phyloP scores from a whole-genome alignment of 2,797 vertebrate genomes.

The Scolopax rusticola region DNA sequence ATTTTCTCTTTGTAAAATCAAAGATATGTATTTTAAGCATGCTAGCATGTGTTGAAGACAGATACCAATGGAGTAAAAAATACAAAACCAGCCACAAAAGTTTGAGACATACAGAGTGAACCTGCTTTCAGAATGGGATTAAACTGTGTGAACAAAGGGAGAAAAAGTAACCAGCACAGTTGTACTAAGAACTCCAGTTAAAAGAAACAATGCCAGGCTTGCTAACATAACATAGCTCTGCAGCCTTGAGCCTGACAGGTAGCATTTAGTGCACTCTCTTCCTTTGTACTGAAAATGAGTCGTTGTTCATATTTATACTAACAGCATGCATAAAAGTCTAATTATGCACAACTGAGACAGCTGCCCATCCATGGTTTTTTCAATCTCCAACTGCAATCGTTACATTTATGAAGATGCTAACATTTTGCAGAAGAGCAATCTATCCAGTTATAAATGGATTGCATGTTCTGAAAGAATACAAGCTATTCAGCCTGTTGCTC shows the following conservation, averaged over 20 bases:
- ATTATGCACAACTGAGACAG: background rate
- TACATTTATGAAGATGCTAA: background rate
- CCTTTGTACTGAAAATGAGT: background rate
- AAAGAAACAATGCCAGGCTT: background rate
- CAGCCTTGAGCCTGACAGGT: background rate
- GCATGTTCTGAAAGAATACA: background rate
- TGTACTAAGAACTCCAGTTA: background rate
- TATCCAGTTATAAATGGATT: background rate
- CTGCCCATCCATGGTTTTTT: background rate
- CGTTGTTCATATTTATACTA: background rate
- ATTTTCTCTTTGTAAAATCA: background rate
- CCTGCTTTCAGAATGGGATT: background rate
- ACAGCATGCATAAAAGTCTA: background rate
- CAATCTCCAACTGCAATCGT: background rate
- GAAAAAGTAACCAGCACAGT: background rate
- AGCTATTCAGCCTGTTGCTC: background rate
- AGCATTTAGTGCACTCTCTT: background rate
- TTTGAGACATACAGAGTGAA: background rate
- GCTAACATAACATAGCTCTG: background rate
- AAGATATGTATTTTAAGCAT: background rate
- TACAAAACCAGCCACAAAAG: background rate
- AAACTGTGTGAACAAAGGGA: background rate
- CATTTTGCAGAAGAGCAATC: background rate
- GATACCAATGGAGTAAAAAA: background rate
- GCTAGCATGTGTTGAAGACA: background rate